These are phyloP conservation scores for Trichosurus vulpecula DNA, from an alignment of 2,797 vertebrate species.

Conservation along the genomic window DNA sequence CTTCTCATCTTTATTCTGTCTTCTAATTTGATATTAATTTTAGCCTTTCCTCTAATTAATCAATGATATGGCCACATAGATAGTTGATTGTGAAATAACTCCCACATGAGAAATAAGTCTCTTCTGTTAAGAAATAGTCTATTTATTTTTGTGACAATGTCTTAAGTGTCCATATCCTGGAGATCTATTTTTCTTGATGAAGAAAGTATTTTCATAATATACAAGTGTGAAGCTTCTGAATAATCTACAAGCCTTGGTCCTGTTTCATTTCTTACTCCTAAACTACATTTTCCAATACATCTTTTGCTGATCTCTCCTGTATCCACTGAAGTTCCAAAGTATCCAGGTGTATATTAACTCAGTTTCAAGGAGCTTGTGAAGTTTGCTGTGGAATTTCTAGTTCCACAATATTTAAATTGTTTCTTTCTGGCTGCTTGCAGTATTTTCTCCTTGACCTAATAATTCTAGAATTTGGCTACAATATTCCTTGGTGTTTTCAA, in stretches of 20 bases:
- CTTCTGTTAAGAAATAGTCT: not conserved
- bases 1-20: not conserved
- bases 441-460: no score
- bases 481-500: no score
- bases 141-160: not conserved
- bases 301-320: not conserved
- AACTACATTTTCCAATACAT: not conserved
- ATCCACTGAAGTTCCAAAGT: not conserved
- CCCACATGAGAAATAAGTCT: not conserved
- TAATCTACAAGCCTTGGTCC: not conserved
- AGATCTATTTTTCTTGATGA: not conserved
- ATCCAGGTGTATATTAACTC: not conserved
- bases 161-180: not conserved
- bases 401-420: no score
- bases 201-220: not conserved
- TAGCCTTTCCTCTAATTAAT: not conserved
- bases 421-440: no score
- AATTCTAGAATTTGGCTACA: no score
- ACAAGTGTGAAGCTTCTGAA: not conserved
- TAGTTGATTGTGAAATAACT: not conserved
- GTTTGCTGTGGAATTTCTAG: no score
- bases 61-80: not conserved
- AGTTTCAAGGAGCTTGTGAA: not conserved
- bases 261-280: not conserved
- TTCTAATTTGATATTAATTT: not conserved